Evolutionary conservation across 2,113 vertebrate species (phyloP).

Genomic region (Cheilinus undulatus): DNA sequence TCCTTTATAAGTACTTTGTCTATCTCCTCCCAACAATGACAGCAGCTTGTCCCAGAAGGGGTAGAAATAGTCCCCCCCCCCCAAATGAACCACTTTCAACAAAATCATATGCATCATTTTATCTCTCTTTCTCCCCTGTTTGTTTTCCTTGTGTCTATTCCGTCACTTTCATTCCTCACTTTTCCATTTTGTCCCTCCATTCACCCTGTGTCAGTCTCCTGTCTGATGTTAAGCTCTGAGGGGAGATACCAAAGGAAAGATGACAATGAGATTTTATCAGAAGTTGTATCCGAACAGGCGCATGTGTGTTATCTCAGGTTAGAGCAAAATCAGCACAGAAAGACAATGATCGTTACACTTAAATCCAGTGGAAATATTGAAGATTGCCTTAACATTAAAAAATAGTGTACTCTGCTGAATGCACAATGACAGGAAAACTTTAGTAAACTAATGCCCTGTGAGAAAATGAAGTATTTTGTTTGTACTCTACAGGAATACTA

Average conservation of each 20-base stretch:
- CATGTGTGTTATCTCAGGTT: neutral
- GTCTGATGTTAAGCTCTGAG: constrained; percentile 24
- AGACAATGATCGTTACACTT: neutral
- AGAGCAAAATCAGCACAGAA: neutral
- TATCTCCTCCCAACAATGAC: neutral
- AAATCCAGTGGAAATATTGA: neutral
- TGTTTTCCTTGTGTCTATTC: constrained; percentile 4
- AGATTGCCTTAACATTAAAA: neutral
- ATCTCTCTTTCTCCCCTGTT: constrained; percentile 2
- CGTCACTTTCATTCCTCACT: constrained; percentile 11
- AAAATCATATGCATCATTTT: neutral
- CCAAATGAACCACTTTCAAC: constrained; percentile 7
- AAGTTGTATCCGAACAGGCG: too few species aligned
- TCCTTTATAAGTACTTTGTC: neutral
- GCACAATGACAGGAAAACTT: neutral
- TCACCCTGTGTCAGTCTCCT: constrained; percentile 22
- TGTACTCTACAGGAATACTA: neutral
- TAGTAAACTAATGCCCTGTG: neutral
- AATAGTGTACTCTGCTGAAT: neutral
- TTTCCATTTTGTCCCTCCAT: neutral
- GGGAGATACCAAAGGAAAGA: constrained; percentile 14
- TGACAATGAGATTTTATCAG: constrained; percentile 16
- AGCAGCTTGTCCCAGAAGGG: constrained; percentile 11
- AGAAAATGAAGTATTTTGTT: constrained; percentile 15
- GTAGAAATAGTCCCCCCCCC: neutral